Evolutionary conservation across 2,888 invertebrate genomes (phyloP).

Genomic region (Lochmaea crataegi): DNA sequence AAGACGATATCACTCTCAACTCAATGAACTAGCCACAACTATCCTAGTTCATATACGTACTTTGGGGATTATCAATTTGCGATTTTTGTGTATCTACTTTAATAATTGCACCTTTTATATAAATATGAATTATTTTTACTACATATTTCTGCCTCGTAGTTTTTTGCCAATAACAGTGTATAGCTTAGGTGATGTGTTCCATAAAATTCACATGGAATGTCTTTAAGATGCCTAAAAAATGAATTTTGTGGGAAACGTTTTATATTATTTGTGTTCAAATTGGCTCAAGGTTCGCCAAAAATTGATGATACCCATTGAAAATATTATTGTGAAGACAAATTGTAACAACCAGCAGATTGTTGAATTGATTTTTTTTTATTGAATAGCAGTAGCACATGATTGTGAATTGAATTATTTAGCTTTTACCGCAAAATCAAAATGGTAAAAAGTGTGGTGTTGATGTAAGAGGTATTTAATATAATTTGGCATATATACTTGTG

Average conservation of each 20-base stretch:
- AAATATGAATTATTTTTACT: neutral
- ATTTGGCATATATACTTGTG: too few species aligned
- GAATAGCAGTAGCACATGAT: too few species aligned
- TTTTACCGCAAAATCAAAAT: too few species aligned
- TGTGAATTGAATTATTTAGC: too few species aligned
- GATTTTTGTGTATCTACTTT: too few species aligned
- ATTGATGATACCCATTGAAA: conserved; percentile 36
- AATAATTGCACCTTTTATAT: neutral
- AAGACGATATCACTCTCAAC: too few species aligned
- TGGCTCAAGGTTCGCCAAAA: conserved; percentile 52
- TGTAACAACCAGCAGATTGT: conserved; percentile 34
- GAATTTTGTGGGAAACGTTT: conserved; percentile 47
- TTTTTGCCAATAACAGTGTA: conserved; percentile 47
- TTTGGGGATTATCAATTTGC: too few species aligned
- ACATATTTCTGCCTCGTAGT: conserved; percentile 9
- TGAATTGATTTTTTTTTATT: neutral
- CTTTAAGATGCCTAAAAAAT: conserved; percentile 33
- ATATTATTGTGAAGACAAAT: conserved; percentile 30
- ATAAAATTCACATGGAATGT: conserved; percentile 42
- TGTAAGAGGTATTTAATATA: too few species aligned
- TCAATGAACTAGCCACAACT: too few species aligned
- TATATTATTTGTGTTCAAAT: conserved; percentile 56
- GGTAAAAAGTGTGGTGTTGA: too few species aligned
- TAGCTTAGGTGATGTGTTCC: conserved; percentile 50
- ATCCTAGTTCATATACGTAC: too few species aligned